Conservation (phyloP, 2,888 invertebrate species). For the Himalopsyche japonica region DNA sequence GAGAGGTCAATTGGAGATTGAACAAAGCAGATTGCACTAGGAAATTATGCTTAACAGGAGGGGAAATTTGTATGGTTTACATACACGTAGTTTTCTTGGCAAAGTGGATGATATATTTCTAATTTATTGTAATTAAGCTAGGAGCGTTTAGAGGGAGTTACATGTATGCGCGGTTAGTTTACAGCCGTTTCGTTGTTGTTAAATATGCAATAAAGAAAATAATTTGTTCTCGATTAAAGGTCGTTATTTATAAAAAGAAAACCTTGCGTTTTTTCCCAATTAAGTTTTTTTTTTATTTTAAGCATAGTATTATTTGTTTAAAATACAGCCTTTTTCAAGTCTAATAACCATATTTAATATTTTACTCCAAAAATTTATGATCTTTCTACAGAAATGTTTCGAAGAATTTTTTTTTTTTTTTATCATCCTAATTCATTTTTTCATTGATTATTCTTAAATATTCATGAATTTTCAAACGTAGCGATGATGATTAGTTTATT, state of each 20-base stretch:
- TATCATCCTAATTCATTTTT: too few relatives aligned
- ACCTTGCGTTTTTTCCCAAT: background rate
- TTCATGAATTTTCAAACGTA: too few relatives aligned
- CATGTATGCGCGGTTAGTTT: background rate
- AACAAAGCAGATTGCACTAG: background rate
- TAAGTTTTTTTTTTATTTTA: background rate
- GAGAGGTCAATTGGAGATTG: background rate
- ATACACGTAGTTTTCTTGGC: background rate
- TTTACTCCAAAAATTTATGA: too few relatives aligned
- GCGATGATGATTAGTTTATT: too few relatives aligned
- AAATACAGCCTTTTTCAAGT: too few relatives aligned
- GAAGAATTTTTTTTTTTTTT: too few relatives aligned
- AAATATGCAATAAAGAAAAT: background rate
- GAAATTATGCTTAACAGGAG: background rate
- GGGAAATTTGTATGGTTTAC: slow-evolving; percentile 1
- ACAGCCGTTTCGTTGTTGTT: background rate
- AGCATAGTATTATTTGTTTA: too few relatives aligned
- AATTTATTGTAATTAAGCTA: slow-evolving; percentile 5
- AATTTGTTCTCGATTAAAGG: background rate
- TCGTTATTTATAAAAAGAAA: background rate
- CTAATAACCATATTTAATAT: too few relatives aligned
- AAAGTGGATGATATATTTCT: slow-evolving; percentile 5
- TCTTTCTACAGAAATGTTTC: too few relatives aligned
- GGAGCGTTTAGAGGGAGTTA: background rate
- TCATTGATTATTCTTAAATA: too few relatives aligned